phyloP scores from a whole-genome alignment of 2,113 vertebrate species.

The Acanthisitta chloris region DNA sequence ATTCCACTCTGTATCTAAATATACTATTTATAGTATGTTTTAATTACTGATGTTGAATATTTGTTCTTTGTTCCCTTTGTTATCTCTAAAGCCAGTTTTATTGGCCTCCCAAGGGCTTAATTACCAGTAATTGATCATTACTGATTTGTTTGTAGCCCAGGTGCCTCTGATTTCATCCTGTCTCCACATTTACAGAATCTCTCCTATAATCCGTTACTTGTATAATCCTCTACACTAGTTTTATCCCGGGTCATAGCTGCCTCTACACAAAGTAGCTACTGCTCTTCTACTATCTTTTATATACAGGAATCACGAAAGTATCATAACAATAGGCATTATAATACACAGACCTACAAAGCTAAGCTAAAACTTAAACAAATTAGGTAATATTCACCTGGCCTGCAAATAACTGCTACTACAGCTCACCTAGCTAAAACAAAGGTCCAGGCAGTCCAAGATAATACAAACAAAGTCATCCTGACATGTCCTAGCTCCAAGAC shows the following conservation, averaged over 20 bases:
- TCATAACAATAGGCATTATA: background rate
- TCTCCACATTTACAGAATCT: background rate
- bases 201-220: background rate
- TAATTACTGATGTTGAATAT: background rate
- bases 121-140: background rate
- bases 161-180: background rate
- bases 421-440: background rate
- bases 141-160: background rate
- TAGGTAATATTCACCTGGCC: background rate
- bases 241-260: background rate
- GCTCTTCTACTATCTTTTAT: background rate
- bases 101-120: background rate
- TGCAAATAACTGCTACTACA: background rate
- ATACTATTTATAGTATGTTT: background rate
- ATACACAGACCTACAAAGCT: background rate
- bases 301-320: background rate
- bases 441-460: background rate
- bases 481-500: background rate
- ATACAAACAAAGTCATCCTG: background rate
- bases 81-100: conserved; percentile 36
- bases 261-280: background rate
- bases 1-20: background rate
- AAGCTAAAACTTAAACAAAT: background rate
- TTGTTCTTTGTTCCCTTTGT: conserved; percentile 35
- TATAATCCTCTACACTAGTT: background rate